Percentiles rank a stretch among this genome's conserved stretches.
Evolutionary conservation across 2,888 invertebrate genomes (phyloP).

Genomic region (Drosophila fungiperda): DNA sequence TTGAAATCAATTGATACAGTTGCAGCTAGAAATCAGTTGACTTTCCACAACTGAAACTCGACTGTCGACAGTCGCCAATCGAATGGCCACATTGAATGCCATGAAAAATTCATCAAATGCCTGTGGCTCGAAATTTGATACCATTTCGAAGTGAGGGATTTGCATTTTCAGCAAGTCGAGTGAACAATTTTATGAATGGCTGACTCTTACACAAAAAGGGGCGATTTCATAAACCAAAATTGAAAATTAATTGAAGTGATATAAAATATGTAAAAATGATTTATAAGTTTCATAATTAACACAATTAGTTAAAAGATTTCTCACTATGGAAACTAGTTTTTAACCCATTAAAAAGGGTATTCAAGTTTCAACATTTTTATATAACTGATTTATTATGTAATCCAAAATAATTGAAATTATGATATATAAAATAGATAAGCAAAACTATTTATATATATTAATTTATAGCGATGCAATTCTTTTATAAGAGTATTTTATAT

Average conservation of each 20-base stretch:
- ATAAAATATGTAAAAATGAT: not conserved
- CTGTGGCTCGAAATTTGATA: conserved; percentile 47
- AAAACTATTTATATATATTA: not conserved
- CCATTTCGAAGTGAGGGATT: conserved; percentile 5
- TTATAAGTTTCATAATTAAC: not conserved
- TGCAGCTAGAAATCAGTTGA: conserved; percentile 67
- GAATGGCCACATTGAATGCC: conserved; percentile 54
- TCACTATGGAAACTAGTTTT: not conserved
- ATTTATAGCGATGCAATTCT: no score
- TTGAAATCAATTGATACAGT: conserved; percentile 70
- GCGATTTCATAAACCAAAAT: not conserved
- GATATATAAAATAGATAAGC: no score
- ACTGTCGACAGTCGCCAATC: not conserved
- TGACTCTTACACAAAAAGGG: not conserved
- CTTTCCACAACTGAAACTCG: conserved; percentile 10
- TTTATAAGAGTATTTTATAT: not conserved
- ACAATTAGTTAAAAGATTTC: conserved; percentile 11
- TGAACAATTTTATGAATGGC: conserved; percentile 3
- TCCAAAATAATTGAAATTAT: not conserved
- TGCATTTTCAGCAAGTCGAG: not conserved
- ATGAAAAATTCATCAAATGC: conserved; percentile 55
- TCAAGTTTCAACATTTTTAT: not conserved
- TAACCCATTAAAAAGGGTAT: no score
- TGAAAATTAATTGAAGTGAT: not conserved
- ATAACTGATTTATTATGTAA: not conserved